A percentile compares a stretch with the other conserved stretches of the same genome.
Conservation (phyloP, 2,888 invertebrate genomes). For the Portevinia maculata region DNA sequence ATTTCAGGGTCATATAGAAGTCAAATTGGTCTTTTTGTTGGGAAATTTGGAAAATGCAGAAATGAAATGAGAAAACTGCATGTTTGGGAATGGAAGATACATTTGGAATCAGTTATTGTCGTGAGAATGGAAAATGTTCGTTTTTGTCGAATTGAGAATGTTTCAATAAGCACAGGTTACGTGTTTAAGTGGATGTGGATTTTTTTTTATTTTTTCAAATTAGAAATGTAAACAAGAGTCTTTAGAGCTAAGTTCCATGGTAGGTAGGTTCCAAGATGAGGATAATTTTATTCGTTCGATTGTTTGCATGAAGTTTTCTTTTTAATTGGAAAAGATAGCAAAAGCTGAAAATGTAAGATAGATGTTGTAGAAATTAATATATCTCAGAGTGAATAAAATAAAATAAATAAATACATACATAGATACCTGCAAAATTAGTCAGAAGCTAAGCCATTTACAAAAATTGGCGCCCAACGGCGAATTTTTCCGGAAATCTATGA, state of each 20-base stretch:
- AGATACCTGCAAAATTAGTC: no score
- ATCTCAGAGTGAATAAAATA: no score
- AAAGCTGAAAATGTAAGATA: no score
- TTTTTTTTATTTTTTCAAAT: conserved; percentile 45
- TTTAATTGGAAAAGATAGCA: no score
- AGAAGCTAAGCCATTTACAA: no score
- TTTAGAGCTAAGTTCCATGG: neutral
- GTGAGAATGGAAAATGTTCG: conserved; percentile 37
- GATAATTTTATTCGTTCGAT: no score
- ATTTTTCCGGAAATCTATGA: no score
- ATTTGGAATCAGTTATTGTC: conserved; percentile 42
- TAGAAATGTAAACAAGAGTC: conserved; percentile 46
- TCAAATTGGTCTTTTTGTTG: conserved; percentile 74
- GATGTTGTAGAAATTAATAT: no score
- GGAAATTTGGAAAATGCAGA: conserved; percentile 45
- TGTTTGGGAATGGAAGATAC: conserved; percentile 32
- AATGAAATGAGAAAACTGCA: conserved; percentile 49
- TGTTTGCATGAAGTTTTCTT: no score
- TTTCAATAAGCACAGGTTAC: conserved; percentile 51
- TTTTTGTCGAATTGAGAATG: conserved; percentile 49
- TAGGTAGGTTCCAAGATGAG: no score
- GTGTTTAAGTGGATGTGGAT: neutral
- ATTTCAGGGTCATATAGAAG: conserved; percentile 78
- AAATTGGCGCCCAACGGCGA: no score
- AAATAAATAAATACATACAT: no score